phyloP scores from a whole-genome alignment of 2,797 vertebrate genomes.

The Argyrosomus regius region DNA sequence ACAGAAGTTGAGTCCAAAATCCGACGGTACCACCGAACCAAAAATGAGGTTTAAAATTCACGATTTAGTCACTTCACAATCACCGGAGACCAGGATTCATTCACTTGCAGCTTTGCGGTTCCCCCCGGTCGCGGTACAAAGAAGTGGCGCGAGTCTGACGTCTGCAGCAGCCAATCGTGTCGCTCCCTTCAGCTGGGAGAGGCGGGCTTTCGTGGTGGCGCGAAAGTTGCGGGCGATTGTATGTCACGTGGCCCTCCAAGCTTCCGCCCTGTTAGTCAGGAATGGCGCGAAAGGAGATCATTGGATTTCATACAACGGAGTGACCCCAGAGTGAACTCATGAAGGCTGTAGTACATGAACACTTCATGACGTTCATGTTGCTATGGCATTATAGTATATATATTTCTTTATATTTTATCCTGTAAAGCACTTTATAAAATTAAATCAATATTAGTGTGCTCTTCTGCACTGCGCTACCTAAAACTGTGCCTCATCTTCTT shows the following conservation, averaged over 20 bases:
- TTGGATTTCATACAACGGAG: conserved; percentile 43
- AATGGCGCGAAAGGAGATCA: conserved; percentile 81
- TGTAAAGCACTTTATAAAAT: no score
- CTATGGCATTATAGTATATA: no score
- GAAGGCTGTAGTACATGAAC: neutral
- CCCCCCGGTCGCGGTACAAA: conserved; percentile 53
- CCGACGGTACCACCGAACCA: rapidly evolving
- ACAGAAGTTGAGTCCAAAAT: neutral
- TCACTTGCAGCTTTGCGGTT: conserved; percentile 48
- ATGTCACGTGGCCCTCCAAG: conserved; percentile 68
- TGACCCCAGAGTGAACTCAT: conserved; percentile 27
- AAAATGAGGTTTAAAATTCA: neutral
- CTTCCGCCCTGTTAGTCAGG: conserved; percentile 63
- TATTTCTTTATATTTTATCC: no score
- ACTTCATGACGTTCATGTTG: neutral
- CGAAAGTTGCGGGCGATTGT: conserved; percentile 71
- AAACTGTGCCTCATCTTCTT: neutral
- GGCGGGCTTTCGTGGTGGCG: conserved; percentile 82
- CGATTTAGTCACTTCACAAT: neutral
- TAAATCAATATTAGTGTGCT: no score
- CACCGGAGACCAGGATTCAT: conserved; percentile 48
- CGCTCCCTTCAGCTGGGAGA: neutral
- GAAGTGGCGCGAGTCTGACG: conserved; percentile 88
- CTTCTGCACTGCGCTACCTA: no score
- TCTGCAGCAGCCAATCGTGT: conserved; percentile 64